These are phyloP conservation scores for Ceratitis capitata DNA, from an alignment of 1,140 invertebrate species.

Conservation along the genomic window DNA sequence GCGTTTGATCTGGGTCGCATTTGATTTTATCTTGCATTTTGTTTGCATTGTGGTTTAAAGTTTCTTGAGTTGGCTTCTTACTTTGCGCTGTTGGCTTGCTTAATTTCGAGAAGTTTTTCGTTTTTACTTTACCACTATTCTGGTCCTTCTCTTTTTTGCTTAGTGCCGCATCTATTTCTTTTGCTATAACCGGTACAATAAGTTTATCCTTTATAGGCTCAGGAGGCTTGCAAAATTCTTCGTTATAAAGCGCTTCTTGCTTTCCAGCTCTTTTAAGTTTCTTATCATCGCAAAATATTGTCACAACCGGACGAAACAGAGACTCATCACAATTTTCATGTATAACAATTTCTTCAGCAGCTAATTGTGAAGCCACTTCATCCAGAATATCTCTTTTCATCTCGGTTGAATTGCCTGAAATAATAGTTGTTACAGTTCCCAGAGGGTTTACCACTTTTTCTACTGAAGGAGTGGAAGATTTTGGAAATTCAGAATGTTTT, in stretches of 20 bases:
- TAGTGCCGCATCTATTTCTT: constrained; percentile 65
- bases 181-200: constrained; percentile 63
- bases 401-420: constrained; percentile 64
- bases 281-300: constrained; percentile 61
- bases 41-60: background rate
- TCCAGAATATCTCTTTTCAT: constrained; percentile 69
- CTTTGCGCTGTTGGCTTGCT: constrained; percentile 51
- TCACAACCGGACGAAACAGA: constrained; percentile 71
- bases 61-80: constrained; percentile 42
- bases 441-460: constrained; percentile 76
- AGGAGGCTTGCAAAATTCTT: constrained; percentile 50
- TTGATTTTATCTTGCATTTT: too few species aligned
- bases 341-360: constrained; percentile 66
- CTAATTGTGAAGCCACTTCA: constrained; percentile 61
- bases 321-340: constrained; percentile 73
- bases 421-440: constrained; percentile 72
- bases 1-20: background rate
- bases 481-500: background rate
- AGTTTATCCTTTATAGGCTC: constrained; percentile 57
- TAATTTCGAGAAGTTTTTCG: constrained; percentile 43
- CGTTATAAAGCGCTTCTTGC: constrained; percentile 2
- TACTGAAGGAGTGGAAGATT: constrained; percentile 44
- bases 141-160: constrained; percentile 63
- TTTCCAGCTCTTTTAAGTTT: background rate
- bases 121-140: background rate